Evolutionary conservation across 2,113 vertebrate genomes (phyloP), one percentile per base, ranked within the genome.

Genomic region (Meles meles): DNA sequence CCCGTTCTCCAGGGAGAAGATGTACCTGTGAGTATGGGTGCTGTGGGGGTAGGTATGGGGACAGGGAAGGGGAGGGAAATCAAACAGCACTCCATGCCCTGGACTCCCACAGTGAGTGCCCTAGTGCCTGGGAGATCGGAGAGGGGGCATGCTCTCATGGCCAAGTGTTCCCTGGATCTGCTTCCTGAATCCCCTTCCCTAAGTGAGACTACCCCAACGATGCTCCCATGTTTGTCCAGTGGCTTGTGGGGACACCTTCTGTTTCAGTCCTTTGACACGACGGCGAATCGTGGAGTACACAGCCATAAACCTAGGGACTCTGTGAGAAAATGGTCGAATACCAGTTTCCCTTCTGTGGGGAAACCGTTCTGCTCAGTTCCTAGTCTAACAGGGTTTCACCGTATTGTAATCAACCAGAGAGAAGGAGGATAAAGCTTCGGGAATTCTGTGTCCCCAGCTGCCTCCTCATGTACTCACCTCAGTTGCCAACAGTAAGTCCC

Each of bases 1-100:
- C 9, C 99, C 99, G 0, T 99, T 99, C 96, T 99, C 99, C 98
- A 99, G 99, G 98, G 99, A 99, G 95, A 99, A 99, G 96, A 99
- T 99, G 93, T 99, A 99, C 98, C 98, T 99, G 99, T 99, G 98
- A 99, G 99, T 99, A 90, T 11, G 77, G 65, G 34, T 8, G 57
- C 9, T 25, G 1, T 3, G 12, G 39, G 83, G 55, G 15, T 2
- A 47, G 25, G 37, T 14, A 0, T 0, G 6, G 27, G 25, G 14
- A 59, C 49, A 20, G 47, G n/a, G 6, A 6, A 13, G 44, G 74
- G 77, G 13, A 61, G 49, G 44, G n/a, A n/a, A 29, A 5, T 7
- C 1, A 20, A 65, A 4, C 2, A 15, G 31, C 21, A 3, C 34
- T 52, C 12, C 0, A 2, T 25, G n/a, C 6, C 5, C 5, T 74